Base-by-base conservation (phyloP, 2,797 vertebrate species). In the Sylvia borin region DNA sequence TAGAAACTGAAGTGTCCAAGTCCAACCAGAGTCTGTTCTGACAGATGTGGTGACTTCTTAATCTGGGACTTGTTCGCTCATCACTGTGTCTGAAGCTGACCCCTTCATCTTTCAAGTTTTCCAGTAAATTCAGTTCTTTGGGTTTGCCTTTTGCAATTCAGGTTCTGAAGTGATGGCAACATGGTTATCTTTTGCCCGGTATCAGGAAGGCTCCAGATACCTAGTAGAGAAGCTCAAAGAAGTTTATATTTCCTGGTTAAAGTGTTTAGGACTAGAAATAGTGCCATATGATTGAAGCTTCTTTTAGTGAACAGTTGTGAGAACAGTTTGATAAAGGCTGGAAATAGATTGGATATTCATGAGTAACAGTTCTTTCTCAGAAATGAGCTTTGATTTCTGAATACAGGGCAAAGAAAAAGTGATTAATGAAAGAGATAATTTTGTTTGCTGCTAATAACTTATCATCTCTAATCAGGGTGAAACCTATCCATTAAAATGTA, bases 361-460 rank as follows among this genome's bases (percentile, higher is more conserved):
- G 5, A 80, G 12, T 58, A 94, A 53, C 34, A 31, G 5, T 66
- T 85, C 31, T n/a, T 82, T 91, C 87, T 77, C 43, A 78, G 72
- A 72, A 85, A 78, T 68, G 11, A 91, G 60, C 54, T 91, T 87
- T 84, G 43, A 60, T 90, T 96, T 84, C 62, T 86, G 55, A 92
- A 76, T 81, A 64, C 27, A 58, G 15, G 7, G 24, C 1, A 5
- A 53, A 91, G 70, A 62, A 81, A 61, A 90, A 86, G 29, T 9
- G 1, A 85, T 87, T 82, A 96, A 92, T 65, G 45, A 26, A 94
- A 84, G 36, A 77, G 93, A 87, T 62, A 84, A 85, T 93, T 96
- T 90, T 95, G 80, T 91, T 94, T 94, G 81, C 82, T 67, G 40
- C 66, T 90, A 90, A 86, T 92, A 64, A 95, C 91, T 87, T 81